phyloP scores from a whole-genome alignment of 1,140 invertebrate genomes.

The Listronotus oregonensis region DNA sequence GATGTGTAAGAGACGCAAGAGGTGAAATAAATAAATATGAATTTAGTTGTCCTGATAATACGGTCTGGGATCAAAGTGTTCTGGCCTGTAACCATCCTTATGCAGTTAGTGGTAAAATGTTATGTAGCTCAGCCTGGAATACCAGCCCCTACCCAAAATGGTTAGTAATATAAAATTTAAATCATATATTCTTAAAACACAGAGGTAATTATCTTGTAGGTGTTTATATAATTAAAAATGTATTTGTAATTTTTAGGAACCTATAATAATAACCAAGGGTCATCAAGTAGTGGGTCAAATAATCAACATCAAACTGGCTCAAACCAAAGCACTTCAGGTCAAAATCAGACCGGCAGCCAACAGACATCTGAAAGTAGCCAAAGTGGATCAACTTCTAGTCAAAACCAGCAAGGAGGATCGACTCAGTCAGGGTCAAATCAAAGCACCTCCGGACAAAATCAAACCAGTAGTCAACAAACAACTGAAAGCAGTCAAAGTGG shows the following conservation, averaged over 20 bases:
- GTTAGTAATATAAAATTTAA: no score
- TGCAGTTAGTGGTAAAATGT: slow-evolving; percentile 46
- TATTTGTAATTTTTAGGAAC: no score
- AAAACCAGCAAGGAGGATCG: slow-evolving; percentile 16
- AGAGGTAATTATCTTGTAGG: no score
- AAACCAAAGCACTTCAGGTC: background rate
- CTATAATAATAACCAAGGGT: background rate
- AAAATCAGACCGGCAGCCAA: background rate
- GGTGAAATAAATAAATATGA: slow-evolving; percentile 61
- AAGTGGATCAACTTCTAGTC: slow-evolving; percentile 8
- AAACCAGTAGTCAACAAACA: slow-evolving; percentile 15
- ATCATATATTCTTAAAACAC: no score
- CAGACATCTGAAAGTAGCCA: background rate
- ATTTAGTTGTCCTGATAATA: slow-evolving; percentile 68
- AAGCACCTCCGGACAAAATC: slow-evolving; percentile 16
- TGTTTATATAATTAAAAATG: no score
- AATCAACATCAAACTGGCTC: slow-evolving; percentile 11
- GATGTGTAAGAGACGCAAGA: slow-evolving; percentile 64
- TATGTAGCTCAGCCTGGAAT: slow-evolving; percentile 18
- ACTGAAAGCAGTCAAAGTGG: slow-evolving; percentile 10
- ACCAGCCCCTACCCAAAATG: background rate
- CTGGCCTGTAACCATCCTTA: slow-evolving; percentile 66
- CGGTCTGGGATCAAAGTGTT: slow-evolving; percentile 64
- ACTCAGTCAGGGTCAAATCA: background rate
- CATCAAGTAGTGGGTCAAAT: background rate